These are phyloP conservation scores for Coturnix japonica DNA, from an alignment of 2,113 vertebrate genomes.

Conservation along the genomic window DNA sequence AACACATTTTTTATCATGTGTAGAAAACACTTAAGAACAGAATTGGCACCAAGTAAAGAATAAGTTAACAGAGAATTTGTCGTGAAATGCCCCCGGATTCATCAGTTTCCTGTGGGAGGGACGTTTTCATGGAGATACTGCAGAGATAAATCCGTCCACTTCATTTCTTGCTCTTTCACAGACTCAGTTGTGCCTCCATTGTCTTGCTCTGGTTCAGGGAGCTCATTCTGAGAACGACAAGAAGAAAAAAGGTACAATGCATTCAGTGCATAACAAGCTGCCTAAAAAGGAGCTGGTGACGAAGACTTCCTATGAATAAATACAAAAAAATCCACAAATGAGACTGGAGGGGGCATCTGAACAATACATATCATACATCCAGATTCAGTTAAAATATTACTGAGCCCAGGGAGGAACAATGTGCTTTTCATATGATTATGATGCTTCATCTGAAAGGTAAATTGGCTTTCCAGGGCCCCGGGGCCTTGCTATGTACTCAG, in stretches of 20 bases:
- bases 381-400: not conserved
- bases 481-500: not conserved
- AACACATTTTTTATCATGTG: not conserved
- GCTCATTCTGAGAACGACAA: conserved; percentile 86
- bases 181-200: conserved; percentile 96
- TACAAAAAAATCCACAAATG: not conserved
- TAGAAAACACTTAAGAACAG: conserved; percentile 16
- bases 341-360: conserved; percentile 1
- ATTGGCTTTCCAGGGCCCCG: not conserved
- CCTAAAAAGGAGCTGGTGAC: not conserved
- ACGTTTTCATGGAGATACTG: conserved; percentile 96
- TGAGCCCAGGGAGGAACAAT: not conserved
- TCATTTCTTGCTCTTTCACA: conserved; percentile 99
- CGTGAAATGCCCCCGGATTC: not conserved
- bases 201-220: conserved; percentile 98
- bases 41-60: not conserved
- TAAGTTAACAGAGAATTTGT: conserved; percentile 3
- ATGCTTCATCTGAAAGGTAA: conserved; percentile 29
- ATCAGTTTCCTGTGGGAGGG: conserved; percentile 83
- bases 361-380: not conserved
- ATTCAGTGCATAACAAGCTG: not conserved
- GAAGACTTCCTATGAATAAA: not conserved
- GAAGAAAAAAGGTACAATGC: not conserved
- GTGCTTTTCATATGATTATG: not conserved
- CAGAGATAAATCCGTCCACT: conserved; percentile 95